Percentiles rank a stretch among this genome's conserved stretches.
Evolutionary conservation across 2,113 vertebrate species (phyloP).

Genomic region (Nipponia nippon): DNA sequence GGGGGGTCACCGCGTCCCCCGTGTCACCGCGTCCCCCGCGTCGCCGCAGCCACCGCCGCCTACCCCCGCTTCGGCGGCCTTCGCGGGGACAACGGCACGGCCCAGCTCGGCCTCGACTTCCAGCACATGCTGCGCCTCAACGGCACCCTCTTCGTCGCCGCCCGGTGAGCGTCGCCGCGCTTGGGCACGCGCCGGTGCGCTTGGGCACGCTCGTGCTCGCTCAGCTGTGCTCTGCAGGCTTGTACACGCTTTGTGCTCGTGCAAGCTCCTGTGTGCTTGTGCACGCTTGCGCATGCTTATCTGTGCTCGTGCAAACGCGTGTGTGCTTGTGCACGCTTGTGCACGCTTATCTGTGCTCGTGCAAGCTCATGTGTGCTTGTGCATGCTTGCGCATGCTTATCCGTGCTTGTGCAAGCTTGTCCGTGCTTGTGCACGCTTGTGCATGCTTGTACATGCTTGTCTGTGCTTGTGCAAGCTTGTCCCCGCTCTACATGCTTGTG

Average conservation of each 20-base stretch:
- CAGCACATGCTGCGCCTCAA: slow-evolving; percentile 90
- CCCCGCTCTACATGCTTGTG: no score
- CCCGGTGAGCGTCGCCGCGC: slow-evolving; percentile 77
- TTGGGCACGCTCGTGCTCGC: neutral
- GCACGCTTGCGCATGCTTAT: no score
- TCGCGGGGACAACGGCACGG: slow-evolving; percentile 81
- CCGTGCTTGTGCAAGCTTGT: no score
- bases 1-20: neutral
- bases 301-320: no score
- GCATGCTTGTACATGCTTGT: no score
- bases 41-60: slow-evolving; percentile 71
- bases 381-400: neutral
- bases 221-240: no score
- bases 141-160: slow-evolving; percentile 86
- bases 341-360: no score
- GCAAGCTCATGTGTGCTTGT: accelerated
- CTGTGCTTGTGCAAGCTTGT: neutral
- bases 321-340: no score
- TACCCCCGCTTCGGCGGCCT: slow-evolving; percentile 87
- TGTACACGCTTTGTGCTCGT: no score
- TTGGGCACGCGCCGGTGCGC: neutral
- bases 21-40: neutral
- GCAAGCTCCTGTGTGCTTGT: no score
- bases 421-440: no score
- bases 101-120: slow-evolving; percentile 87